These are phyloP conservation scores for Cololabis saira DNA, from an alignment of 2,113 vertebrate species.

Conservation along the genomic window DNA sequence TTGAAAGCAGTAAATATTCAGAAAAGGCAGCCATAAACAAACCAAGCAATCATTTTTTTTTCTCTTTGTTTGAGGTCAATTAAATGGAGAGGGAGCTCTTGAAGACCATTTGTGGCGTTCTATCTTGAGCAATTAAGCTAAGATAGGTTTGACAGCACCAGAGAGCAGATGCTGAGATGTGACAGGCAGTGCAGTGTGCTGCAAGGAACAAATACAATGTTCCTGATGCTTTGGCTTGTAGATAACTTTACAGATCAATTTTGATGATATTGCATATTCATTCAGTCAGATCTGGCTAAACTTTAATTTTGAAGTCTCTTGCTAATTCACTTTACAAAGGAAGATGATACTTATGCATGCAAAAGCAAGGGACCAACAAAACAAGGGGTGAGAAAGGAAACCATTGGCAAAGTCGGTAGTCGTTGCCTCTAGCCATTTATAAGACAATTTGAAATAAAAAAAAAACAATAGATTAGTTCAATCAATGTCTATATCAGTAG, in stretches of 20 bases:
- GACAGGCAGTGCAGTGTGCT: conserved; percentile 51
- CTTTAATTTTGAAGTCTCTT: conserved; percentile 66
- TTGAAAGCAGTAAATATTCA: conserved; percentile 38
- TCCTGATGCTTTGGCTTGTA: conserved; percentile 51
- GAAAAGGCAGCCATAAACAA: conserved; percentile 34
- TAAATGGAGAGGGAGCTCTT: conserved; percentile 39
- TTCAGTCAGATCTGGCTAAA: conserved; percentile 62
- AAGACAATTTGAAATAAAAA: conserved; percentile 53
- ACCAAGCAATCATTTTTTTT: conserved; percentile 32
- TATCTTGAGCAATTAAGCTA: conserved; percentile 62
- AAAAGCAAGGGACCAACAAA: conserved; percentile 29
- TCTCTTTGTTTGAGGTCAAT: conserved; percentile 44
- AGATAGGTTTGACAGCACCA: conserved; percentile 52
- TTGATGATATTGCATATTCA: conserved; percentile 68
- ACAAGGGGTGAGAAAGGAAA: conserved; percentile 31
- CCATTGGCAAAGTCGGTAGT: conserved; percentile 48
- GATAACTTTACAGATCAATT: conserved; percentile 65
- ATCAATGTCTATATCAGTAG: conserved; percentile 39
- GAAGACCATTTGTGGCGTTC: conserved; percentile 55
- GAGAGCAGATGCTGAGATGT: conserved; percentile 49
- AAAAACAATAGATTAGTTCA: conserved; percentile 22
- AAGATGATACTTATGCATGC: conserved; percentile 52
- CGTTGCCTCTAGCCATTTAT: conserved; percentile 54
- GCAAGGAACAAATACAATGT: conserved; percentile 13
- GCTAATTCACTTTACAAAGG: conserved; percentile 60